Conservation (phyloP, 2,888 invertebrate genomes). For the Rotaria sp. region DNA sequence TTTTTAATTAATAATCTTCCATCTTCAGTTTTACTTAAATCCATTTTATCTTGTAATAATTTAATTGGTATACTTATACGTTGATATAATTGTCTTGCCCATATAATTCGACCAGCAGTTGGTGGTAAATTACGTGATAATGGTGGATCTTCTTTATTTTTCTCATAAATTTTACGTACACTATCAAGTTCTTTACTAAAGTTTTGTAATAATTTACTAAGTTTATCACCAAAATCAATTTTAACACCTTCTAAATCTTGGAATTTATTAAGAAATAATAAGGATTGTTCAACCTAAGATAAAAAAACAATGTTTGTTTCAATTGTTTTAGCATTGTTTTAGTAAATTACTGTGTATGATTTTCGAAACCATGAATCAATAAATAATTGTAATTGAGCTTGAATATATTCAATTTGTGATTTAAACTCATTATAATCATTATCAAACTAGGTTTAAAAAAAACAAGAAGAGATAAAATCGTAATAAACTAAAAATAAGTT, state of each 20-base stretch:
- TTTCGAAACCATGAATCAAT: conserved; percentile 60
- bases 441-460: conserved; percentile 62
- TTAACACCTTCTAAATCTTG: conserved; percentile 51
- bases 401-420: conserved; percentile 64
- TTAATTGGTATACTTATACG: conserved; percentile 76
- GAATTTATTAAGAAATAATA: conserved; percentile 53
- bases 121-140: conserved; percentile 81
- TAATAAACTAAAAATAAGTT: too few species aligned
- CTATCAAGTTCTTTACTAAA: conserved; percentile 75
- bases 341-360: conserved; percentile 48
- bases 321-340: background rate
- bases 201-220: conserved; percentile 52
- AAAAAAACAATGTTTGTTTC: background rate
- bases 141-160: conserved; percentile 79
- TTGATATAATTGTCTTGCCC: conserved; percentile 72
- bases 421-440: conserved; percentile 74
- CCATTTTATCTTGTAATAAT: conserved; percentile 50
- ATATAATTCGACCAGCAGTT: conserved; percentile 70
- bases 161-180: conserved; percentile 69
- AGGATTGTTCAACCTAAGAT: conserved; percentile 53
- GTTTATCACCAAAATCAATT: conserved; percentile 55
- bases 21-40: conserved; percentile 47
- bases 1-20: conserved; percentile 47
- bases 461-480: background rate
- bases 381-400: conserved; percentile 60